Conservation (phyloP, 2,113 vertebrate genomes). For the Rousettus leschenaultii region DNA sequence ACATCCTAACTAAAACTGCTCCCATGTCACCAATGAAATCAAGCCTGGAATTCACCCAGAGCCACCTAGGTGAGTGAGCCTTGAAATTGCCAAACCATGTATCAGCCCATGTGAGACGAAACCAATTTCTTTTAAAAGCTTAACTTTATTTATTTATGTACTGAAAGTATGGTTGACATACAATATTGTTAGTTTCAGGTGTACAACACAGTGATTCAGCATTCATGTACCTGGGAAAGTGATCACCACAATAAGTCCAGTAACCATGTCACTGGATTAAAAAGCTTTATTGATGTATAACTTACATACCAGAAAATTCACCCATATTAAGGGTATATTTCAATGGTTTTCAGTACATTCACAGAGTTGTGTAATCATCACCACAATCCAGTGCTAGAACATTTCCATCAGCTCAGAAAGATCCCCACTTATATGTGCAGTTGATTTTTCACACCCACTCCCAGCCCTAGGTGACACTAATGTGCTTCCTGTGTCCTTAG, state of each 20-base stretch:
- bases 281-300: not conserved
- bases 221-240: not conserved
- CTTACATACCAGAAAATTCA: not conserved
- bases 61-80: constrained; percentile 58
- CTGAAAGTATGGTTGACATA: not conserved
- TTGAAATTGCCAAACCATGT: not conserved
- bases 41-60: constrained; percentile 57
- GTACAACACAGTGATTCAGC: not conserved
- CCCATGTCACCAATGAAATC: constrained; percentile 21
- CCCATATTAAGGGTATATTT: not conserved
- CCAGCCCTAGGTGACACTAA: not conserved
- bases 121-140: not conserved
- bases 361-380: not conserved
- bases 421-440: not conserved
- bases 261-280: not conserved
- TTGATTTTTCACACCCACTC: not conserved
- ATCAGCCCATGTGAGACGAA: not conserved
- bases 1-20: constrained; percentile 89
- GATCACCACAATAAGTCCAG: not conserved
- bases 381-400: not conserved
- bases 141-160: not conserved
- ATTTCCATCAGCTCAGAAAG: not conserved
- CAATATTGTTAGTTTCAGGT: not conserved
- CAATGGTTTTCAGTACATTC: not conserved
- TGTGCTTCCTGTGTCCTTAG: not conserved